Conservation (phyloP, 2,888 invertebrate species). For the Teleogryllus oceanicus region DNA sequence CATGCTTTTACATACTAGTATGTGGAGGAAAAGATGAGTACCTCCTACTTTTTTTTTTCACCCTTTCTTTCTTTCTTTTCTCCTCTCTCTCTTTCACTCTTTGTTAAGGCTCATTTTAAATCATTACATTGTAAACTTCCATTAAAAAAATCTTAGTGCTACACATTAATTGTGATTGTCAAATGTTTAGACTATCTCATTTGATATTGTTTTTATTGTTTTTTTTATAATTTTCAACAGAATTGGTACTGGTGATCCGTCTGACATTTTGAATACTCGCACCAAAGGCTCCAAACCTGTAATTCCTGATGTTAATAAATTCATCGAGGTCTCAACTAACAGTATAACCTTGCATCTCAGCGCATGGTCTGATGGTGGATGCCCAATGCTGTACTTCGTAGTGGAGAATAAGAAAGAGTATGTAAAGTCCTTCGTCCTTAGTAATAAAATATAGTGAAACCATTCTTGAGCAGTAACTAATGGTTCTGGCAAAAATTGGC, state of each 20-base stretch:
- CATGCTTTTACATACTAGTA: slow-evolving; percentile 28
- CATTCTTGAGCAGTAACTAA: too few relatives aligned
- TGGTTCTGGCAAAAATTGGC: too few relatives aligned
- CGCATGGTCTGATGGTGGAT: slow-evolving; percentile 93
- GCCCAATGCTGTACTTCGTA: slow-evolving; percentile 92
- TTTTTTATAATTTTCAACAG: slow-evolving; percentile 48
- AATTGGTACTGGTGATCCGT: slow-evolving; percentile 88
- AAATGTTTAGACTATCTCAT: too few relatives aligned
- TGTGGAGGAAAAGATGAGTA: slow-evolving; percentile 18
- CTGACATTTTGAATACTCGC: slow-evolving; percentile 81
- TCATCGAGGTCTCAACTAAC: slow-evolving; percentile 89
- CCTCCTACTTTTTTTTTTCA: slow-evolving; percentile 3
- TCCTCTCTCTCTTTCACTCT: neutral
- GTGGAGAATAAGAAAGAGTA: slow-evolving; percentile 92
- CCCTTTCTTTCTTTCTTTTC: neutral
- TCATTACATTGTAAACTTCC: too few relatives aligned
- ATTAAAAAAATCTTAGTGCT: too few relatives aligned
- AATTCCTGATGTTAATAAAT: slow-evolving; percentile 82
- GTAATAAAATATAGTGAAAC: too few relatives aligned
- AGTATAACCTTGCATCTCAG: slow-evolving; percentile 87
- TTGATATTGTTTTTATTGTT: neutral
- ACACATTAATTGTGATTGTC: too few relatives aligned
- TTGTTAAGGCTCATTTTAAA: too few relatives aligned
- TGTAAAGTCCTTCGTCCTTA: slow-evolving; percentile 40
- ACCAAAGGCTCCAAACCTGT: slow-evolving; percentile 93